phyloP scores from a whole-genome alignment of 2,797 vertebrate genomes.

The Lemur catta region DNA sequence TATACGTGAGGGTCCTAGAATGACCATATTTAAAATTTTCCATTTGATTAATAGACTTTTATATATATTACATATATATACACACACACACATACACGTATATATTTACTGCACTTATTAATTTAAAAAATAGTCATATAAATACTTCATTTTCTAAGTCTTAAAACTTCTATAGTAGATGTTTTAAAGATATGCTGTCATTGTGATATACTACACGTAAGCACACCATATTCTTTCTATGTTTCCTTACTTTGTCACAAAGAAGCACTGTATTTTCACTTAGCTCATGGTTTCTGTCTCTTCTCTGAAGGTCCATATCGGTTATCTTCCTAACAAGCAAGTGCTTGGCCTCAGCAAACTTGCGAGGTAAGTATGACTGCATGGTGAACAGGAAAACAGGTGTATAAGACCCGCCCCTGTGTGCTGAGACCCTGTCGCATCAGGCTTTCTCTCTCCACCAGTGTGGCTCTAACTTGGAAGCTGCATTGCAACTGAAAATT shows the following conservation, averaged over 20 bases:
- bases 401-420: background rate
- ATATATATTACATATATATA: background rate
- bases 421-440: background rate
- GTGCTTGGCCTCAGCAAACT: conserved; percentile 98
- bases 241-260: background rate
- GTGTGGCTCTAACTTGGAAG: background rate
- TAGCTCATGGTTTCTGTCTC: conserved; percentile 63
- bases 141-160: background rate
- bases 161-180: background rate
- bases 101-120: background rate
- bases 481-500: background rate
- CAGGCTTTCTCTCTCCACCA: background rate
- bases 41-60: background rate
- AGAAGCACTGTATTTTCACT: background rate
- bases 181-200: background rate
- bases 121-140: background rate
- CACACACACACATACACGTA: too few species aligned
- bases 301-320: conserved; percentile 94
- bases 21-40: background rate
- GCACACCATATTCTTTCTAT: background rate
- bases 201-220: background rate
- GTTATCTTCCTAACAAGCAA: conserved; percentile 98
- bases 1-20: background rate
- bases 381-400: conserved; percentile 22
- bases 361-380: conserved; percentile 89